Evolutionary conservation across 2,113 vertebrate genomes (phyloP), one percentile per base, ranked within the genome.

Genomic region (Catharus fuscescens): DNA sequence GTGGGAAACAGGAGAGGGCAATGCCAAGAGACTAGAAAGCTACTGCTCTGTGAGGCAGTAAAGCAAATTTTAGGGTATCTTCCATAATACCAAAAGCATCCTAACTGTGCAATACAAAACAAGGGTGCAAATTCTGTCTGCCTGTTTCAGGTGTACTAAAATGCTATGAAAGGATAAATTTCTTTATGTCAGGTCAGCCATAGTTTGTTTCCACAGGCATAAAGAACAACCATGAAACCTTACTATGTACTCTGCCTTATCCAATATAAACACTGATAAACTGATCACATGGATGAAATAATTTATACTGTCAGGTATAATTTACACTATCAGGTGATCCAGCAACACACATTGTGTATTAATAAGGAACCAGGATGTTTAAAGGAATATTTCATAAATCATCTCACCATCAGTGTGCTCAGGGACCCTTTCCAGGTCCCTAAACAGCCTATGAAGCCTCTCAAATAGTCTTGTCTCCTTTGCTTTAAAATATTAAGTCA

Each of bases 1-100:
- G 18, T 64, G 80, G 14, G 11, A 26, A 18, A 69, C 9, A n/a
- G 19, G 32, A 70, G 8, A 2, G 8, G 31, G 25, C 0, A 0
- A 59, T 42, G 8, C 18, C 44, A 78, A 66, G 7, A 79, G 24
- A 48, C 8, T 71, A n/a, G 20, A 20, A 62, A 10, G 32, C 14
- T 60, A 2, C 44, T 62, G 19, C 25, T 32, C 19, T 66, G 8
- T 20, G 31, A 81, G 28, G 26, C 11, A 74, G 10, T n/a, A 90
- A 77, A 93, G 25, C 11, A 80, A 50, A 50, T 56, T 70, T 62
- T 50, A 44, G 34, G 32, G 20, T 40, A 79, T 66, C 62, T 79
- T 60, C 20, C 65, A 18, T 17, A 38, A 29, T 3, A 69, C 10
- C 7, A 71, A 79, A 74, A 92, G 82, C 14, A 62, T 4, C 9